Conservation (phyloP, 2,888 invertebrate genomes). For the Blera fallax region DNA sequence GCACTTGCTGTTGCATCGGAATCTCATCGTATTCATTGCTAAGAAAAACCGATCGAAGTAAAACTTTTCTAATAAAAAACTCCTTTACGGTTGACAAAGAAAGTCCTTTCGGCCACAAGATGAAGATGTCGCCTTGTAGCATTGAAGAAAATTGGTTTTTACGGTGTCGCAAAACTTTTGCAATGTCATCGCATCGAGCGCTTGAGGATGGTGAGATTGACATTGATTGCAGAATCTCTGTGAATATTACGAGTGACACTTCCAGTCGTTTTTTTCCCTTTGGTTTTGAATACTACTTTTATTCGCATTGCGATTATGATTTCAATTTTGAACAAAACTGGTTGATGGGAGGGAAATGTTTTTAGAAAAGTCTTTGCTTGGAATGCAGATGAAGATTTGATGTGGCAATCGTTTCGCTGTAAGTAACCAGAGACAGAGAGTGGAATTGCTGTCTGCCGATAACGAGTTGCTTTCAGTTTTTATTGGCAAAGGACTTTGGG, state of each 20-base stretch:
- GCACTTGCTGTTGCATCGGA: conserved; percentile 46
- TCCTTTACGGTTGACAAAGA: conserved; percentile 28
- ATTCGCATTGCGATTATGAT: conserved; percentile 5
- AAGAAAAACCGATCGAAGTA: conserved; percentile 24
- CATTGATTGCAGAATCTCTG: conserved; percentile 23
- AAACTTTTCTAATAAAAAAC: conserved; percentile 64
- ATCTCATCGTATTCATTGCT: conserved; percentile 9
- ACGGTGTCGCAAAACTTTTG: conserved; percentile 29
- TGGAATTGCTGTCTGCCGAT: no score
- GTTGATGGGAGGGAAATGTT: no score
- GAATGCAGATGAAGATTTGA: no score
- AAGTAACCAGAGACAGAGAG: no score
- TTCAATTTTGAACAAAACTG: neutral
- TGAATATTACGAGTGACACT: conserved; percentile 24
- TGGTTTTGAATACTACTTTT: neutral
- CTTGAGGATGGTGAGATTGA: conserved; percentile 1
- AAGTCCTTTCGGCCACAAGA: conserved; percentile 30
- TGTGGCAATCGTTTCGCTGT: no score
- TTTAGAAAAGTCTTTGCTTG: no score
- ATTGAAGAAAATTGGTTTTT: conserved; percentile 27
- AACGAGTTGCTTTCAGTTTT: no score
- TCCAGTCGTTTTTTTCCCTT: neutral
- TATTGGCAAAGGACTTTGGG: no score
- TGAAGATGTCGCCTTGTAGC: conserved; percentile 38
- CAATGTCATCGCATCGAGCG: neutral